These are phyloP conservation scores for Oryzias celebensis DNA, from an alignment of 2,113 vertebrate species.

Conservation along the genomic window DNA sequence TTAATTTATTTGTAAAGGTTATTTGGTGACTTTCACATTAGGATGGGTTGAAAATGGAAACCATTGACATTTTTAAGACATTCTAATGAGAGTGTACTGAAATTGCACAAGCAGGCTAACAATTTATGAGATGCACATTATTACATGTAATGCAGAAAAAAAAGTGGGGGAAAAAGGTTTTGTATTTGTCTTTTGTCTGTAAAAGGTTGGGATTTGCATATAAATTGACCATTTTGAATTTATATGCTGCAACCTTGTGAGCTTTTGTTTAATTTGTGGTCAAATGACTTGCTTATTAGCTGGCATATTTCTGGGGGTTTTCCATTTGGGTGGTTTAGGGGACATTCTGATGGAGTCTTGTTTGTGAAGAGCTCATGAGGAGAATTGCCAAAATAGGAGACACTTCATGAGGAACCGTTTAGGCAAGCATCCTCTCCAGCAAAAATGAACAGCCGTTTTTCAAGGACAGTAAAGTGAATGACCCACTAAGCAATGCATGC, in stretches of 20 bases:
- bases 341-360: too few species aligned
- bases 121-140: conserved; percentile 44
- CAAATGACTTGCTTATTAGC: conserved; percentile 60
- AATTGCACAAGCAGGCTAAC: conserved; percentile 16
- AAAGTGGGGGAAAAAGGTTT: conserved; percentile 43
- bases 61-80: conserved; percentile 42
- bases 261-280: conserved; percentile 64
- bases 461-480: too few species aligned
- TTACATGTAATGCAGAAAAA: conserved; percentile 47
- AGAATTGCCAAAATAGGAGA: too few species aligned
- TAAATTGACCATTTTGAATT: conserved; percentile 68
- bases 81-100: conserved; percentile 30
- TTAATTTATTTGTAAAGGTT: conserved; percentile 47
- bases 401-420: too few species aligned
- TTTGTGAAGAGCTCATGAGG: too few species aligned
- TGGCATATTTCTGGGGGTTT: conserved; percentile 36
- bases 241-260: conserved; percentile 32
- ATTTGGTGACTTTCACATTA: conserved; percentile 37
- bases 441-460: too few species aligned
- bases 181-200: conserved; percentile 54
- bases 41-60: conserved; percentile 25
- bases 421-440: too few species aligned
- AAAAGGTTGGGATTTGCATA: conserved; percentile 75
- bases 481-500: too few species aligned
- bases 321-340: conserved; percentile 23